Percentiles rank a stretch among this genome's conserved stretches.
These are phyloP conservation scores for Austrolebias charrua DNA, from an alignment of 2,797 vertebrate genomes.

Conservation along the genomic window DNA sequence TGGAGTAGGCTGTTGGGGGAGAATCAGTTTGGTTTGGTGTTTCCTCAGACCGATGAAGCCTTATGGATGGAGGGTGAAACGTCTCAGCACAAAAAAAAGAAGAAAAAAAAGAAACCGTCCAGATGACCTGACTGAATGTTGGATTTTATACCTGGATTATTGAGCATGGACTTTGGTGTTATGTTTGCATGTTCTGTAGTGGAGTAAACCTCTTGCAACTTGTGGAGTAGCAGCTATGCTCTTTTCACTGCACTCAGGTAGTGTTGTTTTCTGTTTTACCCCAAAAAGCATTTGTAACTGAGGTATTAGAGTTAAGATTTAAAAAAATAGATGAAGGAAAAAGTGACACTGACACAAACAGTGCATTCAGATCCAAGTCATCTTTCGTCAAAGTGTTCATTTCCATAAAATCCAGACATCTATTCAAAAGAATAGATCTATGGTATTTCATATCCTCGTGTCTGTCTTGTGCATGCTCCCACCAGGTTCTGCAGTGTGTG, in stretches of 20 bases:
- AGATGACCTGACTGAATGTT: no score
- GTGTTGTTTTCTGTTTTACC: slow-evolving; percentile 34
- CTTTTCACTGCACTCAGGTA: slow-evolving; percentile 24
- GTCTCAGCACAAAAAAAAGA: no score
- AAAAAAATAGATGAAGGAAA: not conserved
- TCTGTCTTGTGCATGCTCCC: slow-evolving; percentile 22
- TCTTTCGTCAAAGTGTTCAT: slow-evolving; percentile 16
- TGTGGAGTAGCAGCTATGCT: slow-evolving; percentile 33
- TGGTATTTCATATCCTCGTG: slow-evolving; percentile 12
- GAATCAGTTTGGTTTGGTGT: no score
- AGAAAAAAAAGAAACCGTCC: no score
- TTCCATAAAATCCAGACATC: slow-evolving; percentile 1
- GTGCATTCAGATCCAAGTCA: slow-evolving; percentile 17
- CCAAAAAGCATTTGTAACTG: slow-evolving; percentile 12
- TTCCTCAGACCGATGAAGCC: no score
- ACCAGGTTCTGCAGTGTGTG: slow-evolving; percentile 54
- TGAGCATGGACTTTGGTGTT: not conserved
- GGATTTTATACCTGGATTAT: no score
- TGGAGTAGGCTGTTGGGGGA: no score
- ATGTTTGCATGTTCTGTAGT: slow-evolving; percentile 14
- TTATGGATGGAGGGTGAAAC: no score
- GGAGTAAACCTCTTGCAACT: slow-evolving; percentile 20
- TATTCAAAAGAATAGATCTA: slow-evolving; percentile 18
- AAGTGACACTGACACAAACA: not conserved
- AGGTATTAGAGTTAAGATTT: not conserved